Percentiles rank a stretch among this genome's conserved stretches.
phyloP scores from a whole-genome alignment of 2,888 invertebrate genomes.

The Calameuta idolon region DNA sequence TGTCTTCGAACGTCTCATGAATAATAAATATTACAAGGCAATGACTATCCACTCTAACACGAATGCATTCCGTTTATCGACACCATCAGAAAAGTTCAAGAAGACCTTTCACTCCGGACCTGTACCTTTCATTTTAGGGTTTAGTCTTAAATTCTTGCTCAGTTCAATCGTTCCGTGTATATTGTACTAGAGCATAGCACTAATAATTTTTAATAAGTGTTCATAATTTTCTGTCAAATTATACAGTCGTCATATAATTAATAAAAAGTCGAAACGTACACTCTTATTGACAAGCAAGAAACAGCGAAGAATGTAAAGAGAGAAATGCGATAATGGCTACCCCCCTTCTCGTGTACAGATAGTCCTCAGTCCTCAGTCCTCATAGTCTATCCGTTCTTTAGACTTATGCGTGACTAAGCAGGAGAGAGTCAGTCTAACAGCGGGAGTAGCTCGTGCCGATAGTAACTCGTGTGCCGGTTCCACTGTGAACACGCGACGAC shows the following conservation, averaged over 20 bases:
- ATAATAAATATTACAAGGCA: slow-evolving; percentile 43
- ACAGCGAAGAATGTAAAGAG: slow-evolving; percentile 56
- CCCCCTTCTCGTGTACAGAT: slow-evolving; percentile 42
- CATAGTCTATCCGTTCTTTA: not conserved
- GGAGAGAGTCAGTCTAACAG: not conserved
- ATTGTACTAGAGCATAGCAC: not conserved
- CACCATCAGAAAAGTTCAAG: not conserved
- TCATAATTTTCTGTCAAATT: not conserved
- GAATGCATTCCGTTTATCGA: not conserved
- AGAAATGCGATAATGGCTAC: slow-evolving; percentile 56
- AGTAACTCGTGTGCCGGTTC: not conserved
- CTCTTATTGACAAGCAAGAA: not conserved
- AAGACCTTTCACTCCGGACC: not conserved
- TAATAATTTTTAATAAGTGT: not conserved
- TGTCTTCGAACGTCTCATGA: slow-evolving; percentile 27
- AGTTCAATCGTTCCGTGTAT: not conserved
- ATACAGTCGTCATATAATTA: not conserved
- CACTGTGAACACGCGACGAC: not conserved
- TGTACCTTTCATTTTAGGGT: not conserved
- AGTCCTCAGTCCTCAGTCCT: slow-evolving; percentile 19
- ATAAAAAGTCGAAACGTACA: not conserved
- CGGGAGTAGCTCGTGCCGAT: slow-evolving; percentile 1
- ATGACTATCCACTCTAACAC: slow-evolving; percentile 1
- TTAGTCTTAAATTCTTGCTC: not conserved
- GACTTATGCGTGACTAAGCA: not conserved